Percentiles rank a stretch among this genome's conserved stretches.
phyloP scores from a whole-genome alignment of 2,113 vertebrate species.

The Mustela lutreola region DNA sequence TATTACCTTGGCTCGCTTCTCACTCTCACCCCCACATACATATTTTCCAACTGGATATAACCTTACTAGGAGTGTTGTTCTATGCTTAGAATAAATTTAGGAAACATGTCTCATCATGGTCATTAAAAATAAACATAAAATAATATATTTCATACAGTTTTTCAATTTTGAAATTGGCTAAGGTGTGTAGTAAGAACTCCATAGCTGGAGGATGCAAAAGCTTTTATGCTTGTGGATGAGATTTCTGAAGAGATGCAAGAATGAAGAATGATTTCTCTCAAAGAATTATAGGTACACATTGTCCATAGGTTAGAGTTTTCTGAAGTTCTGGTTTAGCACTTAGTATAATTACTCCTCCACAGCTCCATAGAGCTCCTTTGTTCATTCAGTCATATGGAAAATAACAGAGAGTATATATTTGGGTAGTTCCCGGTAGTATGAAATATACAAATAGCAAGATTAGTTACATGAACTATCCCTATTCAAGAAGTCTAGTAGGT shows the following conservation, averaged over 20 bases:
- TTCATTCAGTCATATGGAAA: slow-evolving; percentile 42
- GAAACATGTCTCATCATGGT: background rate
- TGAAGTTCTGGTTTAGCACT: slow-evolving; percentile 13
- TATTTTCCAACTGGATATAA: background rate
- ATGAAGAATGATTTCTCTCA: slow-evolving; percentile 44
- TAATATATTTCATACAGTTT: background rate
- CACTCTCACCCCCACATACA: background rate
- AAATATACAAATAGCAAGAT: background rate
- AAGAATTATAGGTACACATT: slow-evolving; percentile 14
- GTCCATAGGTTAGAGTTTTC: slow-evolving; percentile 25
- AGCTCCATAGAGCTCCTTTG: background rate
- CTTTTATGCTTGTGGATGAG: background rate
- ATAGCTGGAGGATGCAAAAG: slow-evolving; percentile 26
- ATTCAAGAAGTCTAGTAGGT: slow-evolving; percentile 7
- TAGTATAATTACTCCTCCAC: background rate
- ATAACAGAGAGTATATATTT: background rate
- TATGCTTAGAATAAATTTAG: slow-evolving; percentile 34
- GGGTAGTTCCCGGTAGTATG: background rate
- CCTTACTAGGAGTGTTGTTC: slow-evolving; percentile 17
- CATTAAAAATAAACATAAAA: slow-evolving; percentile 28
- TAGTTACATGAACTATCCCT: background rate
- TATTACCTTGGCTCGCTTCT: background rate
- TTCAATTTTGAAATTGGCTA: slow-evolving; percentile 22
- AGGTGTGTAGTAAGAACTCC: background rate
- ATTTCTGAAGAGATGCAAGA: background rate